Evolutionary conservation across 1,140 invertebrate genomes (phyloP).

Genomic region (Sycophaga agraensis): DNA sequence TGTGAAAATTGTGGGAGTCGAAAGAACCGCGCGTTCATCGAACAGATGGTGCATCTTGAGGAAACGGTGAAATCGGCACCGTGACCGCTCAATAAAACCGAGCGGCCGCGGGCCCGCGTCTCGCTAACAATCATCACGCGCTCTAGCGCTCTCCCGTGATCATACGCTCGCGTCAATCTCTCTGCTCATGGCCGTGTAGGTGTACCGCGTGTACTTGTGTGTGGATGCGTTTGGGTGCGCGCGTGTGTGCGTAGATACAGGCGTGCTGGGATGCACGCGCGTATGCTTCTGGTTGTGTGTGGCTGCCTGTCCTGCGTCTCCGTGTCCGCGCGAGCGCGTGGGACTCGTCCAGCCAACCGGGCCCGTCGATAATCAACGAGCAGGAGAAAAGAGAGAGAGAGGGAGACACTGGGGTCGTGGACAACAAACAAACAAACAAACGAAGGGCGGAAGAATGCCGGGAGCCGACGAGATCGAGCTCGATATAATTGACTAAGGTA

Average conservation of each 20-base stretch:
- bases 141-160: not conserved
- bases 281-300: not conserved
- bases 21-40: too few relatives aligned
- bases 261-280: not conserved
- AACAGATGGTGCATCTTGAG: too few relatives aligned
- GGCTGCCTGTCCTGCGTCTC: not conserved
- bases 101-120: not conserved
- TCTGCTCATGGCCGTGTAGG: too few relatives aligned
- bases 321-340: too few relatives aligned
- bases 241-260: not conserved
- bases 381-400: too few relatives aligned
- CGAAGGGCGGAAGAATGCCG: constrained; percentile 1
- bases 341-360: constrained; percentile 19
- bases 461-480: constrained; percentile 26
- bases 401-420: not conserved
- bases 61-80: too few relatives aligned
- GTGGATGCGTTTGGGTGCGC: not conserved
- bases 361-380: constrained; percentile 21
- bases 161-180: too few relatives aligned
- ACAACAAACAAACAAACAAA: constrained; percentile 8
- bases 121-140: not conserved
- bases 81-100: constrained; percentile 23
- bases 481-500: constrained; percentile 25
- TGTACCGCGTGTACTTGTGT: not conserved
- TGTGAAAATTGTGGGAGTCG: too few relatives aligned